Percentiles rank a stretch among this genome's conserved stretches.
Conservation (phyloP, 2,113 vertebrate genomes). For the Catharus fuscescens region DNA sequence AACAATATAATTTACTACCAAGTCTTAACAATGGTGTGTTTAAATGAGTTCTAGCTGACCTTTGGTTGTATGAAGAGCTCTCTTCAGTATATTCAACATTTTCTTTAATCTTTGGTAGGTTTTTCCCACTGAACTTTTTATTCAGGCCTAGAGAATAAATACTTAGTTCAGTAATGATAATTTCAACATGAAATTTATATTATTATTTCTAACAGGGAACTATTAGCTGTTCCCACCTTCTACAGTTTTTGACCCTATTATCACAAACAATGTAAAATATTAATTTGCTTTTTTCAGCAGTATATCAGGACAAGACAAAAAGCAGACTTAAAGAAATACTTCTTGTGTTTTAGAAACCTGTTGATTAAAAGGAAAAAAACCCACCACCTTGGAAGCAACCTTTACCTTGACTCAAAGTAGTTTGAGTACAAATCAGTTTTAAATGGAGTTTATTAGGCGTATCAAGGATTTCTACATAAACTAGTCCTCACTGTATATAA, state of each 20-base stretch:
- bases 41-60: conserved; percentile 42
- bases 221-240: background rate
- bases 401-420: background rate
- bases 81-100: background rate
- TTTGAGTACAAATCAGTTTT: background rate
- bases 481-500: background rate
- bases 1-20: fast-evolving
- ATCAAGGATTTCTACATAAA: background rate
- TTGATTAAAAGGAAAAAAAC: background rate
- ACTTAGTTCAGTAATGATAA: background rate
- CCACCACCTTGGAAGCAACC: background rate
- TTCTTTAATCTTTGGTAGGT: conserved; percentile 61
- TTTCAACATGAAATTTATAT: background rate
- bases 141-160: background rate
- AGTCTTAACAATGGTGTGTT: background rate
- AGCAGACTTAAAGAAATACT: background rate
- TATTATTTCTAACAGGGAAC: background rate
- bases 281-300: background rate
- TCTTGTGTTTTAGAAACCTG: background rate
- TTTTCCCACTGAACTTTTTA: background rate
- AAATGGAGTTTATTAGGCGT: background rate
- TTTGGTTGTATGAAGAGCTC: background rate
- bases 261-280: background rate
- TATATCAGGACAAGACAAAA: background rate
- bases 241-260: background rate